Evolutionary conservation across 2,797 vertebrate genomes (phyloP), one percentile per base, ranked within the genome.

Genomic region (Strix occidentalis): DNA sequence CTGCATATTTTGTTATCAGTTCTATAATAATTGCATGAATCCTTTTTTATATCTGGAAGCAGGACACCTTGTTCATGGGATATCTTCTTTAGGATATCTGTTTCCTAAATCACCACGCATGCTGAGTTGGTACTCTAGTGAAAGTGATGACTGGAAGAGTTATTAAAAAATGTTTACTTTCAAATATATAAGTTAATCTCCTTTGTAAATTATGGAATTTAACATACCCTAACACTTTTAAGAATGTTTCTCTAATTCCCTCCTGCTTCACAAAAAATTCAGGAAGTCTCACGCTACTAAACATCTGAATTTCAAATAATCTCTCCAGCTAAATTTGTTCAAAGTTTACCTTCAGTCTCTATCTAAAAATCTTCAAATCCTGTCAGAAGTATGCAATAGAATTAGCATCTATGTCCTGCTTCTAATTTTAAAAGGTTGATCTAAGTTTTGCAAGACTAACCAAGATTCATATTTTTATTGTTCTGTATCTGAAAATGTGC

Each of bases 21-120:
- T 91, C 63, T 65, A 28, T 46, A 94, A 86, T 84, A 85, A 90
- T 77, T 69, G 74, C 68, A 77, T 51, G 57, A 94, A 93, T 75
- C 10, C 58, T 21, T 78, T 89, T 77, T 92, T 24, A n/a, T 58
- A 91, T 58, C 76, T 90, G 88, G 58, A 96, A 93, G 64, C 14
- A 90, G 81, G 76, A 81, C 72, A 71, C 14, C 46, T 78, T 66
- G 28, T 87, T 74, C 43, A 81, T 79, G 37, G 26, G 15, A 48
- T 43, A 43, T 28, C 6, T 23, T 48, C 48, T 75, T 80, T 26
- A 8, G 2, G 15, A 9, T 53, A 60, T 16, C 26, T 35, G 12
- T 50, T 77, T 70, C 37, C 64, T 91, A 90, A n/a, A 87, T 72
- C 15, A 68, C 19, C 31, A 78, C 50, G 33, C 66, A 51, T 64